Evolutionary conservation across 1,140 invertebrate genomes (phyloP), one percentile per base, ranked within the genome.

Genomic region (Homalodisca vitripennis): DNA sequence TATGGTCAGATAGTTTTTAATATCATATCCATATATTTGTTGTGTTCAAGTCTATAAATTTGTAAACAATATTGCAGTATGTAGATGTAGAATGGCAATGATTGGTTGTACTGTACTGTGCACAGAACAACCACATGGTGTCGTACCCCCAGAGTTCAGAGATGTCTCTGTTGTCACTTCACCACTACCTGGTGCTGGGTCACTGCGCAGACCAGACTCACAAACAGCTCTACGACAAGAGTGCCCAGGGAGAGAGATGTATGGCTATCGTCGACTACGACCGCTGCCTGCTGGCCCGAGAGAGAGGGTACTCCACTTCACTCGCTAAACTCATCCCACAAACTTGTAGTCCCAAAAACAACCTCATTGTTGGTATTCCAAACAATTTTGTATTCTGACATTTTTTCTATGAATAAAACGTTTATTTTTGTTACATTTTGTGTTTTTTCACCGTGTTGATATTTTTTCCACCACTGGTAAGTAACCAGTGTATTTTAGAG

Each of bases 241-340:
- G 87, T 1, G 79, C 84, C 10, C 91, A 93, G 75, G 90, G 92
- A 0, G 86, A 89, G 70, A 77, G 80, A 12, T 97, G 93, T 76
- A 98, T 97, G 94, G 84, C 87, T 29, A 81, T 93, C 32, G 89
- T 98, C 67, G 95, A 98, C 77, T 90, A 88, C 0, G 96, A 98
- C 77, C 65, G 69, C 6, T 88, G 85, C 67, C 76, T 88, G 30
- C 83, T 88, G 62, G 92, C 93, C 14, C 80, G 87, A 78, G 86
- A 93, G 75, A 81, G 82, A 75, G 89, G 88, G 0, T 98, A 97
- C 78, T 75, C 77, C 69, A 91, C 95, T 1, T 83, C 83, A 70
- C 80, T 98, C 46, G 87, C 87, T 13, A 91, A 91, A 75, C 80
- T 97, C 3, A 81, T 87, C 74, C 93, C 94, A 26, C 80, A 87